These are phyloP conservation scores for Zoanthus sociatus DNA, from an alignment of 92 coral and sea anemone species.

Conservation along the genomic window DNA sequence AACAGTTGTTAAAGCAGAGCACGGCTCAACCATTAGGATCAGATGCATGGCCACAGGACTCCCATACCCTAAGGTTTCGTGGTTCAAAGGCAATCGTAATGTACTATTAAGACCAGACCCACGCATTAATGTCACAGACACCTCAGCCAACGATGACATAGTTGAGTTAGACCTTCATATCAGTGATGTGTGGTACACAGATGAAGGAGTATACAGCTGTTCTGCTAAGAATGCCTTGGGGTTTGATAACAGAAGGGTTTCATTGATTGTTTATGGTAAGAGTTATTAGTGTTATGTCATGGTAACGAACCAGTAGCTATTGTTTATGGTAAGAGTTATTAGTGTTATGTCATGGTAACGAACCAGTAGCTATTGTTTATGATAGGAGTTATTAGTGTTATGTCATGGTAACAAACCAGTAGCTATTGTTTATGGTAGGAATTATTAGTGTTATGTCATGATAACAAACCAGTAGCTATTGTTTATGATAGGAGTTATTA, in stretches of 20 bases:
- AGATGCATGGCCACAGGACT: constrained; percentile 45
- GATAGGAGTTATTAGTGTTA: too few species aligned
- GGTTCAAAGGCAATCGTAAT: constrained; percentile 61
- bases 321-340: too few species aligned
- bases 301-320: too few species aligned
- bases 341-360: too few species aligned
- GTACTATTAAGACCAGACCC: not conserved
- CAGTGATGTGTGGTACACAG: constrained; percentile 50
- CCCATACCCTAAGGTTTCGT: constrained; percentile 58
- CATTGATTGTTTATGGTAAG: constrained; percentile 66
- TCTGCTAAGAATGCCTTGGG: constrained; percentile 66
- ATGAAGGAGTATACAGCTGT: constrained; percentile 62
- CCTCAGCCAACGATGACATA: constrained; percentile 36
- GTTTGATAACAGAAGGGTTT: constrained; percentile 40
- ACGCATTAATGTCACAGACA: not conserved
- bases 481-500: too few species aligned
- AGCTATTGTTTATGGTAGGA: too few species aligned
- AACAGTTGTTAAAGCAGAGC: constrained; percentile 30
- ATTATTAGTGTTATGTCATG: too few species aligned
- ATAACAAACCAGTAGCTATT: too few species aligned
- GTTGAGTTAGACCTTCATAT: constrained; percentile 37
- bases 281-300: too few species aligned
- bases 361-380: too few species aligned
- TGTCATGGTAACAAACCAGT: too few species aligned
- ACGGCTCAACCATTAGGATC: constrained; percentile 46